phyloP scores from a whole-genome alignment of 2,888 invertebrate genomes.

The Orthosia incerta region DNA sequence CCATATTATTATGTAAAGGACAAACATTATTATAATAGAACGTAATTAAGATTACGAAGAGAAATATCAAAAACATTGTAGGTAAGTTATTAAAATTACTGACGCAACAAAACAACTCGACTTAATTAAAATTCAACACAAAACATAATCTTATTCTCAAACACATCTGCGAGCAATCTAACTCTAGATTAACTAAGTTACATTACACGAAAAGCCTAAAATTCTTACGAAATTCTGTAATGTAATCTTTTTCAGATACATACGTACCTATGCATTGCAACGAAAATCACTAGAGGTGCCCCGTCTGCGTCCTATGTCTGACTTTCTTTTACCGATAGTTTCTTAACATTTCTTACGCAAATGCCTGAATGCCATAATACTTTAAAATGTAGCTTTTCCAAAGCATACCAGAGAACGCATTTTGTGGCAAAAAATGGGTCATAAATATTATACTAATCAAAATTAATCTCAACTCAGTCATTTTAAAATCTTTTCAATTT shows the following conservation, averaged over 20 bases:
- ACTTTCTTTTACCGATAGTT: conserved; percentile 63
- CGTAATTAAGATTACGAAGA: no score
- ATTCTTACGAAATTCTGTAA: conserved; percentile 12
- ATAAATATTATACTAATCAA: background rate
- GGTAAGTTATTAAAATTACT: background rate
- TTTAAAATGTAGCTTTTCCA: background rate
- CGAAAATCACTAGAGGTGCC: conserved; percentile 69
- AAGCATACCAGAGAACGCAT: background rate
- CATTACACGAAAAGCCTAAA: background rate
- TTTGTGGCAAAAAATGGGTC: background rate
- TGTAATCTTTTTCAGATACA: conserved; percentile 33
- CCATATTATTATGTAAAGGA: background rate
- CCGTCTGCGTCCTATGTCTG: conserved; percentile 78
- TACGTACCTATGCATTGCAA: conserved; percentile 39
- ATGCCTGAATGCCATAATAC: conserved; percentile 6
- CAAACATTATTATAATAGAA: background rate
- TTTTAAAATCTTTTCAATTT: background rate
- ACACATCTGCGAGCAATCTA: background rate
- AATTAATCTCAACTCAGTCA: background rate
- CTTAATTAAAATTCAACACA: background rate
- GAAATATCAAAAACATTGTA: background rate
- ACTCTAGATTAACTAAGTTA: conserved; percentile 17
- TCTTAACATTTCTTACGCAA: conserved; percentile 20
- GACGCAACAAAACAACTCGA: background rate
- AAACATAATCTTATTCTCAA: background rate